Percentiles rank a stretch among this genome's conserved stretches.
Conservation (phyloP, 1,140 invertebrate genomes). For the Caenorhabditis latens region DNA sequence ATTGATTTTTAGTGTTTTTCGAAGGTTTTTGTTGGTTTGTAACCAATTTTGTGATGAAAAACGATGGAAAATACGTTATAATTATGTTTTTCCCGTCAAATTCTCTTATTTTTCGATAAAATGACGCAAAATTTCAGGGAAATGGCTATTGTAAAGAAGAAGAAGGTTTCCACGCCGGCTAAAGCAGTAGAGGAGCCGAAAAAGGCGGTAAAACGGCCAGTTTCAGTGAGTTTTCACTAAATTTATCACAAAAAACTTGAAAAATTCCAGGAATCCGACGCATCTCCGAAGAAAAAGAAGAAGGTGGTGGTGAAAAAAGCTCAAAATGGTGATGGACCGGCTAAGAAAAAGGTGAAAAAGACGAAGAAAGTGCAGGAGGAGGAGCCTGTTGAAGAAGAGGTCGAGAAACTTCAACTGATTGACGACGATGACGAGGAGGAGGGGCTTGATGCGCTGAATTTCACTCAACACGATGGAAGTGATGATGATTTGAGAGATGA, state of each 20-base stretch:
- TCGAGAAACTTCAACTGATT: not conserved
- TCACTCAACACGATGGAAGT: constrained; percentile 36
- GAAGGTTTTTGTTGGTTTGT: too few species aligned
- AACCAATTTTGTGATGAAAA: too few species aligned
- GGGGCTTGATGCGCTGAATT: not conserved
- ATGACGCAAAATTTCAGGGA: constrained; percentile 4
- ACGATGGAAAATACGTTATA: too few species aligned
- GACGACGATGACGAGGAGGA: constrained; percentile 23
- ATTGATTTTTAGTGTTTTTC: too few species aligned
- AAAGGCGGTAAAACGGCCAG: constrained; percentile 1
- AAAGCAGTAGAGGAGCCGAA: not conserved
- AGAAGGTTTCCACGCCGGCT: constrained; percentile 7
- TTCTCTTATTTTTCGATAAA: too few species aligned
- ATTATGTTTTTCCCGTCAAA: too few species aligned
- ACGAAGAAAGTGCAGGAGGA: constrained; percentile 26
- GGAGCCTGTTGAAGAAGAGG: not conserved
- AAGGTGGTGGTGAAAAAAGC: not conserved
- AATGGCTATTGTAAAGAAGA: constrained; percentile 36
- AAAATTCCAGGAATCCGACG: not conserved
- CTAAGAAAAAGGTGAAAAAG: constrained; percentile 7
- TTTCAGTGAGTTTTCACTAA: not conserved
- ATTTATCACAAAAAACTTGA: not conserved
- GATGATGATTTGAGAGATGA: constrained; percentile 39
- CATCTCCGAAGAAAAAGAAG: constrained; percentile 38
- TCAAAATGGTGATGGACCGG: not conserved